These are phyloP conservation scores for Caenorhabditis sp. DNA, from an alignment of 2,888 invertebrate species.

Conservation along the genomic window DNA sequence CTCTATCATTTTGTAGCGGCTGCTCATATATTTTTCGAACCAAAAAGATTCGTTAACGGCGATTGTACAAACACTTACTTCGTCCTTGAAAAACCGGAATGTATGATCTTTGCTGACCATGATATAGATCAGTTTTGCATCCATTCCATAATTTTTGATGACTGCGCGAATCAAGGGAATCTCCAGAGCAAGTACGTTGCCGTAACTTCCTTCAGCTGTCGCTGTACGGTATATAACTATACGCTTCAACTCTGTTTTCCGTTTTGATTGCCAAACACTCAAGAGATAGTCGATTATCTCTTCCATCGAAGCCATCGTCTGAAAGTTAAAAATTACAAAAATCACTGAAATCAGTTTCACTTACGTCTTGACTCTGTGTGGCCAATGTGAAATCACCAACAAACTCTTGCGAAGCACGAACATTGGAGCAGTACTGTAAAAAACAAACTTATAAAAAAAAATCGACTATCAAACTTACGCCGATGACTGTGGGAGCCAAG, in stretches of 20 bases:
- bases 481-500: constrained; percentile 32
- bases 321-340: no score
- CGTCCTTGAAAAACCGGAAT: constrained; percentile 43
- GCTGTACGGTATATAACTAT: constrained; percentile 59
- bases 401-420: constrained; percentile 37
- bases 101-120: constrained; percentile 59
- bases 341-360: background rate
- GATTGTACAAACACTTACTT: no score
- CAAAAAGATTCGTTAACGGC: no score
- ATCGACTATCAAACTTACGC: constrained; percentile 25
- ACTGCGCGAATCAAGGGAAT: constrained; percentile 52
- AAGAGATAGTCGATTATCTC: constrained; percentile 15
- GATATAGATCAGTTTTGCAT: constrained; percentile 51
- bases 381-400: constrained; percentile 48
- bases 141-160: constrained; percentile 19
- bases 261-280: constrained; percentile 2
- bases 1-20: no score
- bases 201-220: constrained; percentile 51
- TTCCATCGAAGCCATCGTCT: constrained; percentile 18
- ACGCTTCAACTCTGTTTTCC: constrained; percentile 33
- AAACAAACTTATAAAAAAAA: no score
- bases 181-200: constrained; percentile 50
- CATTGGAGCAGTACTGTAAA: constrained; percentile 49
- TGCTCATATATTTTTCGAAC: no score
- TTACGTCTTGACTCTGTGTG: constrained; percentile 18